These are phyloP conservation scores for Sylvietta virens DNA, from an alignment of 2,113 vertebrate species.

Conservation along the genomic window DNA sequence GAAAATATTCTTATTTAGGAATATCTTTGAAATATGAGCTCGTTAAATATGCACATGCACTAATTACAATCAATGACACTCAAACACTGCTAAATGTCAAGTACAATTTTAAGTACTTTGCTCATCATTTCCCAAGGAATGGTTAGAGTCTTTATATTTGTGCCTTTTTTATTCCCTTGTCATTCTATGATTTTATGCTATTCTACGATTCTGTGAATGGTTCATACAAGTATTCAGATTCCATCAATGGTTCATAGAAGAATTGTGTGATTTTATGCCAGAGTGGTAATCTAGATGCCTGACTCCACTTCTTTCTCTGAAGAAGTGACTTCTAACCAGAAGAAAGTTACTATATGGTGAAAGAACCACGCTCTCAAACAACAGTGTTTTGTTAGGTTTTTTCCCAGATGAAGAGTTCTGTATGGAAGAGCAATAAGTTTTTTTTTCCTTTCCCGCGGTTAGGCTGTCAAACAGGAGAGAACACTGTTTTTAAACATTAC, in stretches of 20 bases:
- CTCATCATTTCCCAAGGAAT: not conserved
- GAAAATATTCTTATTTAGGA: not conserved
- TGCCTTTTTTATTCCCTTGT: not conserved
- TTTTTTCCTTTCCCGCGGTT: not conserved
- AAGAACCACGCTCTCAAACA: not conserved
- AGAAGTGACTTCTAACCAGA: not conserved
- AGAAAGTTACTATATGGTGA: not conserved
- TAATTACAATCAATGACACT: not conserved
- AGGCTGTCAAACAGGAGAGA: not conserved
- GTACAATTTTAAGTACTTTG: not conserved
- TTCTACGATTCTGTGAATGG: not conserved
- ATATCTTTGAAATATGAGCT: not conserved
- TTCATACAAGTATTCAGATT: not conserved
- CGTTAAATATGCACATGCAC: not conserved
- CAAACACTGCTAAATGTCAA: constrained; percentile 13
- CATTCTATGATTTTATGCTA: not conserved
- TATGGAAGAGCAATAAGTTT: not conserved
- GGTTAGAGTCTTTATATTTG: not conserved
- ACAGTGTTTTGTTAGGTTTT: rapidly evolving
- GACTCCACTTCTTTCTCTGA: not conserved
- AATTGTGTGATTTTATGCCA: not conserved
- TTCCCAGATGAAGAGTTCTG: not conserved
- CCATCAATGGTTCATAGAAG: not conserved
- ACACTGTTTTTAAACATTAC: not conserved
- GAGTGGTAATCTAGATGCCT: not conserved